Evolutionary conservation across 2,797 vertebrate genomes (phyloP), one percentile per base, ranked within the genome.

Genomic region (Alectoris magna): DNA sequence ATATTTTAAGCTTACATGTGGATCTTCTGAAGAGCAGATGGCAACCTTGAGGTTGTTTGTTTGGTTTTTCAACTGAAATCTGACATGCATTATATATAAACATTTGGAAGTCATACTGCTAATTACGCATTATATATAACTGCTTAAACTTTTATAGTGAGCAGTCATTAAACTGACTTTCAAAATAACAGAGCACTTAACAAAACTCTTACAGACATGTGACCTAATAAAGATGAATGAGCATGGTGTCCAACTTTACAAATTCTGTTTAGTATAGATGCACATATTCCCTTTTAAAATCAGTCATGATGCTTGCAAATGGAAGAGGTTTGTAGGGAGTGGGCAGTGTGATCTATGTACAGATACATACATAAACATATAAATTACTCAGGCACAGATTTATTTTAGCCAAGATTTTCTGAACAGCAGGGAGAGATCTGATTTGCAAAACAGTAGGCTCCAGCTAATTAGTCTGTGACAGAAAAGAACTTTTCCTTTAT

Each of bases 81-180:
- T 94, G 95, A 94, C 77, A 84, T 70, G 56, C 53, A 93, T 93
- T 95, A 94, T 59, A 96, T 56, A 66, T 51, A 74, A 96, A 87
- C 94, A 95, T 96, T 93, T 97, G 94, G 95, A 95, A 94, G 43
- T 92, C 66, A 90, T 92, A 92, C 17, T 87, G 68, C 60, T 94
- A 87, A 74, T 79, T 91, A 31, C 63, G 69, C 71, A 63, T 48
- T 63, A 90, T 48, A 88, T 44, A 60, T 36, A 94, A 92, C 46
- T 93, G 83, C 85, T 91, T 90, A 67, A 94, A 84, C 79, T 96
- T 85, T 92, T 62, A 79, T 26, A 81, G 62, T 29, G 69, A 36
- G 76, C 58, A 89, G 43, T 58, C 83, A 48, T 92, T 93, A 92
- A 94, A 83, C 21, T 74, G 69, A 49, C 77, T 96, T 80, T 49